Conservation (phyloP, 2,797 vertebrate species). For the Muraenolepis orangiensis region DNA sequence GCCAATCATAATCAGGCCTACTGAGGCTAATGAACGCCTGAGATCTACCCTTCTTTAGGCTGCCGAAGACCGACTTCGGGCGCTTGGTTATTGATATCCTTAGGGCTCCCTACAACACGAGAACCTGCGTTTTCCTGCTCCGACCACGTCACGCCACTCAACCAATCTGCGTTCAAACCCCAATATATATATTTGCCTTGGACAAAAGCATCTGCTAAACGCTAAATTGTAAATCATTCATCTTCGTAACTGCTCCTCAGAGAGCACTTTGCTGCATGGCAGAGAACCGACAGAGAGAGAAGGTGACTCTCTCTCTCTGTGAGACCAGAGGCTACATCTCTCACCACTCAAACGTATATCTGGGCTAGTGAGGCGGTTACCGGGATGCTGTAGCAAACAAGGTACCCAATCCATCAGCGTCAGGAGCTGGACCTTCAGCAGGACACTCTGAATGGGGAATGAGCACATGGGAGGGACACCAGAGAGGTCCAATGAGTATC, state of each 20-base stretch:
- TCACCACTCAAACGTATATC: not conserved
- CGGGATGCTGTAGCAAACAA: not conserved
- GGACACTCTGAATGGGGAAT: not conserved
- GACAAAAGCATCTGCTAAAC: not conserved
- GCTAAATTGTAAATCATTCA: not conserved
- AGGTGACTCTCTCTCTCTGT: not conserved
- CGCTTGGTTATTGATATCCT: no score
- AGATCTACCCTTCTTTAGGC: no score
- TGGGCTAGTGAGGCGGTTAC: not conserved
- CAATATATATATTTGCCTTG: not conserved
- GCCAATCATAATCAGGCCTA: no score
- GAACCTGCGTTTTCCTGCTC: no score
- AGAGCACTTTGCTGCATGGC: not conserved
- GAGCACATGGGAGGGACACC: not conserved
- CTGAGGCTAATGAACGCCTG: no score
- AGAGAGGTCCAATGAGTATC: not conserved
- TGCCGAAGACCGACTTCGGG: no score
- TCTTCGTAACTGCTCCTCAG: not conserved
- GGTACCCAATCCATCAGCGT: not conserved
- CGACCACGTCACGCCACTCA: no score
- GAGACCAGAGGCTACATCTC: not conserved
- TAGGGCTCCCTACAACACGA: no score
- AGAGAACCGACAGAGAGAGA: not conserved
- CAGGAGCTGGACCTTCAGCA: not conserved
- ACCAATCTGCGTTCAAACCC: not conserved